Base-by-base conservation (phyloP, 2,797 vertebrate genomes). In the Characodon lateralis region DNA sequence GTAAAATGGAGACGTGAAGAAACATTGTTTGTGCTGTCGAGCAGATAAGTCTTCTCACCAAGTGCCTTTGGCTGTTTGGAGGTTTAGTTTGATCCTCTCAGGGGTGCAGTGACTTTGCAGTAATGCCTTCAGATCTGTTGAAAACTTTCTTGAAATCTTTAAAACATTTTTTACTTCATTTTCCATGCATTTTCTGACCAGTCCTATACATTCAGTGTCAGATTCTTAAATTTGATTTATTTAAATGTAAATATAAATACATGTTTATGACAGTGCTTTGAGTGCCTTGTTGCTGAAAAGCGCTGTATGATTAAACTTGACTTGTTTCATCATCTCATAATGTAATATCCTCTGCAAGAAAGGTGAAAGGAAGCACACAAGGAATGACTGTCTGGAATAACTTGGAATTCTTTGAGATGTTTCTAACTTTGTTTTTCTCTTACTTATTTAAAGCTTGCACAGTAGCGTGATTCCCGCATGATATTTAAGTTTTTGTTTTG, bases 81-180 rank as follows among this genome's bases (percentile, higher is more conserved):
- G 39, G 8, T 55, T 22, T 46, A 77, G 56, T 55, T 53, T 71
- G 69, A 76, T 72, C 58, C 50, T 71, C 39, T 65, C 10, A 39
- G 58, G 43, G n/a, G 50, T 26, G 46, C 35, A 1, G 18, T 43
- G 48, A 26, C n/a, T 73, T 50, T 48, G 55, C 26, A 74, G 10
- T 39, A 50, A 35, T 22, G 6, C 10, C 13, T 68, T 48, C 14
- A 59, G 43, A 55, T 46, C 61, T 48, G 13, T 9, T 14, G n/a
- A 73, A 50, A 14, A 14, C 24, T 39, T 46, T 66, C 66, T 55
- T 46, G 2, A 53, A 66, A 39, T 7, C 50, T 16, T 39, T n/a
- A 50, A 68, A 24, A 55, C 31, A 26, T 66, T 61, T 48, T n/a
- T 12, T 74, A 18, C 61, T 26, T 55, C n/a, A 9, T 28, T 61